A percentile compares a stretch with the other conserved stretches of the same genome.
phyloP scores from a whole-genome alignment of 2,888 invertebrate genomes.

The Danaus chrysippus region DNA sequence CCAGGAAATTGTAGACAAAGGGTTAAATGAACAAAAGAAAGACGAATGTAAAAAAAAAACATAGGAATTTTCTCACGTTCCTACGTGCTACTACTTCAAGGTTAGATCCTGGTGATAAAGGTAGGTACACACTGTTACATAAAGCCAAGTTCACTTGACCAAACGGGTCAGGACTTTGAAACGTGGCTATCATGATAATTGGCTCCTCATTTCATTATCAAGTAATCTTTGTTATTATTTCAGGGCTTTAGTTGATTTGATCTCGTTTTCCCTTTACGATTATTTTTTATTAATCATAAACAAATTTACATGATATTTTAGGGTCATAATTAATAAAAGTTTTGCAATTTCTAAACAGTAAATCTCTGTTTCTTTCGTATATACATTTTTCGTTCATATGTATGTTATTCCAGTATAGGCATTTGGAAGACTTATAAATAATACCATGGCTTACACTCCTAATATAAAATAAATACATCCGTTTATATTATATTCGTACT shows the following conservation, averaged over 20 bases:
- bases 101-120: slow-evolving; percentile 52
- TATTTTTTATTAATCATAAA: background rate
- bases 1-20: background rate
- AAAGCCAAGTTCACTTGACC: slow-evolving; percentile 48
- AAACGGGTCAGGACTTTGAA: slow-evolving; percentile 50
- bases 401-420: no score
- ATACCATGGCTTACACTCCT: background rate
- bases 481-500: background rate
- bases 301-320: background rate
- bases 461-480: background rate
- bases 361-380: no score
- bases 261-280: slow-evolving; percentile 19
- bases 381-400: no score
- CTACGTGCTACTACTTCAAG: slow-evolving; percentile 50
- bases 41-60: slow-evolving; percentile 29
- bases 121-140: slow-evolving; percentile 46
- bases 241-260: slow-evolving; percentile 16
- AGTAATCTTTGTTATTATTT: slow-evolving; percentile 16
- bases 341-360: no score
- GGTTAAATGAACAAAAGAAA: slow-evolving; percentile 2
- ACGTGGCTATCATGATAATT: slow-evolving; percentile 46
- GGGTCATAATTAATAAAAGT: no score
- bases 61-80: slow-evolving; percentile 59
- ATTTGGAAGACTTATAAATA: background rate
- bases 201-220: slow-evolving; percentile 28